phyloP scores from a whole-genome alignment of 2,797 vertebrate genomes.

The Sphenodon punctatus region DNA sequence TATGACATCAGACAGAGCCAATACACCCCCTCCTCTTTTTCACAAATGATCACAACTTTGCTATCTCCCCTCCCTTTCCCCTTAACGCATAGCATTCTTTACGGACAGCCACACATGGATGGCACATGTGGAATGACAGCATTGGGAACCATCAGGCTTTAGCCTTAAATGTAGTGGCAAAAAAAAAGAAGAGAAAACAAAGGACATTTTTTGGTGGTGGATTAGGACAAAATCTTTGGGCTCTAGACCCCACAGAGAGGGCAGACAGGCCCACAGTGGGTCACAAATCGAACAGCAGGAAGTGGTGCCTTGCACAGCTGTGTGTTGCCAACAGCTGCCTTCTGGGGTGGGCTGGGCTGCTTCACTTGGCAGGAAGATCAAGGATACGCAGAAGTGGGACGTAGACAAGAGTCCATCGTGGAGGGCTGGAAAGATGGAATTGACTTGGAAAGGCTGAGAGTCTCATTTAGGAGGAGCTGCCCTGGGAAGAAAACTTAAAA shows the following conservation, averaged over 20 bases:
- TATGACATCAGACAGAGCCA: too few relatives aligned
- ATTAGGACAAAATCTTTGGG: neutral
- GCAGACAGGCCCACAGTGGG: neutral
- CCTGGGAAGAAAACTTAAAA: neutral
- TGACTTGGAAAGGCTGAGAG: accelerated
- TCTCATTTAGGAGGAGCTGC: too few relatives aligned
- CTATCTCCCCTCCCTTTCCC: too few relatives aligned
- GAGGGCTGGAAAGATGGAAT: neutral
- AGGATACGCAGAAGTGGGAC: neutral
- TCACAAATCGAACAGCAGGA: neutral
- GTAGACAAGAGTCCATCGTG: neutral
- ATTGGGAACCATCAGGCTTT: neutral
- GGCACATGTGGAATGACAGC: neutral
- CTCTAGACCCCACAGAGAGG: neutral
- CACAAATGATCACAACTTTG: too few relatives aligned
- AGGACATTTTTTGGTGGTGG: neutral
- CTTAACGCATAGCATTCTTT: too few relatives aligned
- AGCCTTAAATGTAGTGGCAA: neutral
- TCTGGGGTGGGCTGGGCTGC: neutral
- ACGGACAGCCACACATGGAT: neutral
- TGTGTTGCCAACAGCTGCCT: neutral
- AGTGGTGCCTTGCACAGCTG: neutral
- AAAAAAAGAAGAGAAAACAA: neutral
- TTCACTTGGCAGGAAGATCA: neutral
- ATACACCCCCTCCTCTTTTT: too few relatives aligned